These are phyloP conservation scores for Paratilapia polleni DNA, from an alignment of 2,113 vertebrate species.

Conservation along the genomic window DNA sequence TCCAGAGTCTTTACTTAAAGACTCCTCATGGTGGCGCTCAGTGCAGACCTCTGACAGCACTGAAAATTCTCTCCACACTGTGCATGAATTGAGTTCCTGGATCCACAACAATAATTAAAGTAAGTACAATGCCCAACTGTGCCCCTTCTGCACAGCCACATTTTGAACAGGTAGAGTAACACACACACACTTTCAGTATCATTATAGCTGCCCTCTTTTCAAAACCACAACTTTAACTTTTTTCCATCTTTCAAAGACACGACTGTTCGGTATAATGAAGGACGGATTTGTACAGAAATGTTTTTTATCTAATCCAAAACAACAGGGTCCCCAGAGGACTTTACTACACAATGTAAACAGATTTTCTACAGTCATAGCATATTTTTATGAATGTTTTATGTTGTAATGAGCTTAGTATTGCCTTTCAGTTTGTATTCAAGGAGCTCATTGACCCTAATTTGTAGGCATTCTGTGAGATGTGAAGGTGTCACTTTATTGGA, in stretches of 20 bases:
- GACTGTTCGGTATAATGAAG: not conserved
- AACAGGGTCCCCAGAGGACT: not conserved
- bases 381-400: not conserved
- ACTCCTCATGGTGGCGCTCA: too few species aligned
- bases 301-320: not conserved
- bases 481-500: not conserved
- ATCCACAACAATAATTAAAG: not conserved
- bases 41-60: not conserved
- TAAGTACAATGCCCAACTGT: not conserved
- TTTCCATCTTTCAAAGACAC: not conserved
- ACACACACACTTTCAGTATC: not conserved
- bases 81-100: rapidly evolving
- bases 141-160: not conserved
- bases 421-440: not conserved
- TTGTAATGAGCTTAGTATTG: not conserved
- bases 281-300: not conserved
- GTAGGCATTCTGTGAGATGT: not conserved
- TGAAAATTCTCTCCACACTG: not conserved
- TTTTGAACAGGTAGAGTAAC: not conserved
- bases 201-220: not conserved
- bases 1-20: not conserved
- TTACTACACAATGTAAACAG: not conserved
- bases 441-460: not conserved
- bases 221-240: not conserved
- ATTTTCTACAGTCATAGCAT: not conserved